Evolutionary conservation across 2,113 vertebrate genomes (phyloP), one percentile per base, ranked within the genome.

Genomic region (Puntigrus tetrazona): DNA sequence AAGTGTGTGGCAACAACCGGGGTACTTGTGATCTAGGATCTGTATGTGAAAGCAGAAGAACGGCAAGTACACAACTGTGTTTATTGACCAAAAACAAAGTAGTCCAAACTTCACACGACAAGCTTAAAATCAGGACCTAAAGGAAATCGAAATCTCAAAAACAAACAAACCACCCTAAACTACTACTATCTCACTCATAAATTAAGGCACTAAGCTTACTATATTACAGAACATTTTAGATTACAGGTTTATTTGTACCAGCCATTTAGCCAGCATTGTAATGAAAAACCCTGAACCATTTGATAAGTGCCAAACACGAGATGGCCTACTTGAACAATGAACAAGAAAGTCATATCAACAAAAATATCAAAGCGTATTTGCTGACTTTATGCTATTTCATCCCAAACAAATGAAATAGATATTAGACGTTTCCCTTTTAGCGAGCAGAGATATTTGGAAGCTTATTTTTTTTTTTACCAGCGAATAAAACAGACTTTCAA

Each of bases 181-280:
- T n/a, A n/a, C n/a, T n/a, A n/a, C n/a, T 20, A 22, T 65, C 18
- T 55, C 50, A 20, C 69, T 81, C 18, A 65, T 69, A 76, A 52
- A 57, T 47, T 52, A 85, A 87, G 86, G 83, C 86, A 82, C 83
- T 72, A 38, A n/a, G 27, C 82, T 57, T 57, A 57, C 9, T 25
- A 79, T 20, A 41, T 57, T 59, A 78, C 38, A 59, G 7, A 27
- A 38, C 14, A 57, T 8, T 57, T 57, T 57, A 57, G 20, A 18
- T 45, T 50, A 5, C 4, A 75, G 73, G 36, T 14, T 72, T 41
- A 43, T 72, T 41, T 43, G n/a, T 25, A 72, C 22, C 34, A 25
- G 22, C 36, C 11, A 43, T 61, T 59, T 73, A 16, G 10, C 16
- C 57, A 27, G 5, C 10, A 27, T 63, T 29, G 8, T 18, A 20